A percentile compares a stretch with the other conserved stretches of the same genome.
Evolutionary conservation across 2,113 vertebrate species (phyloP).

Genomic region (Synodontis membranacea): DNA sequence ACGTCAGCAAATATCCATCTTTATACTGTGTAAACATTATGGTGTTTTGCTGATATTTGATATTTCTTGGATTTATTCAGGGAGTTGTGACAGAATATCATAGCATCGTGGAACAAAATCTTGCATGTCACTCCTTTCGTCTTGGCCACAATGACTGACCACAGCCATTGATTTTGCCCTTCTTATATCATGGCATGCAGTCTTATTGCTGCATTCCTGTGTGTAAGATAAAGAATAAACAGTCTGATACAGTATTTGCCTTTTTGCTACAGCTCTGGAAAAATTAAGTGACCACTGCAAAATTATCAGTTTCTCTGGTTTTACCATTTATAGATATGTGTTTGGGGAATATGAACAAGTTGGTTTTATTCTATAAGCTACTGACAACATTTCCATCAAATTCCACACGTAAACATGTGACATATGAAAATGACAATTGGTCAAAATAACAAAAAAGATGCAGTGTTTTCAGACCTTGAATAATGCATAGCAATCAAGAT

Average conservation of each 20-base stretch:
- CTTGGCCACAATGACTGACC: background rate
- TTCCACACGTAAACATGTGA: no score
- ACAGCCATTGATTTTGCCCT: constrained; percentile 11
- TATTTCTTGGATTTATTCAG: background rate
- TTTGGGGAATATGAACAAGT: no score
- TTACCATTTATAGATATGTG: no score
- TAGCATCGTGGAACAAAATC: background rate
- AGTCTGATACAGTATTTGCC: constrained; percentile 56
- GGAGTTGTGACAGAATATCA: background rate
- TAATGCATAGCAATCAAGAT: no score
- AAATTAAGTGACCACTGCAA: no score
- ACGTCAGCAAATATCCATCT: background rate
- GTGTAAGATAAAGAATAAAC: constrained; percentile 70
- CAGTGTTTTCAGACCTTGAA: no score
- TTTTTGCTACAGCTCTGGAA: constrained; percentile 59
- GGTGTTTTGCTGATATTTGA: background rate
- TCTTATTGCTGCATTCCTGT: constrained; percentile 77
- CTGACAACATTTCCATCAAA: no score
- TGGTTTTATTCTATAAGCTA: no score
- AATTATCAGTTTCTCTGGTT: no score
- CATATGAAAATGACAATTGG: no score
- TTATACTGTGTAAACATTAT: background rate
- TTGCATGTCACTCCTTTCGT: no score
- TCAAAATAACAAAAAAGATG: no score
- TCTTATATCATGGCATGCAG: constrained; percentile 65